Percentiles rank a stretch among this genome's conserved stretches.
phyloP scores from a whole-genome alignment of 1,140 invertebrate species.

The Ceratoteleas bidentatus region DNA sequence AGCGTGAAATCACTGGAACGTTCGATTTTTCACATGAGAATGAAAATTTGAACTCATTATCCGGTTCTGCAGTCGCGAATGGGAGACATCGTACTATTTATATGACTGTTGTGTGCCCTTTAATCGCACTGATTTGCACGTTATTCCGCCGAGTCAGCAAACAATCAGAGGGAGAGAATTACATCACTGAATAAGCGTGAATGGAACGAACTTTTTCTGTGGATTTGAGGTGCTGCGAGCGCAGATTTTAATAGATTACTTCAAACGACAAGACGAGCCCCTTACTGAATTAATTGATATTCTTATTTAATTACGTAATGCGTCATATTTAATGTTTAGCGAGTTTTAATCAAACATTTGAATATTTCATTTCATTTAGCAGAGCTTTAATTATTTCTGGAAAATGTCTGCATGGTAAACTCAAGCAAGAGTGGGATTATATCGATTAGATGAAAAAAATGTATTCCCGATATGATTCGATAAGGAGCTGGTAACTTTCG shows the following conservation, averaged over 20 bases:
- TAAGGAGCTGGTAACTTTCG: too few relatives aligned
- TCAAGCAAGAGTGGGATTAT: too few relatives aligned
- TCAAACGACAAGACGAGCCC: slow-evolving; percentile 34
- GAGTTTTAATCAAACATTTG: too few relatives aligned
- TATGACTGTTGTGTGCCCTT: slow-evolving; percentile 27
- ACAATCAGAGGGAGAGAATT: slow-evolving; percentile 53
- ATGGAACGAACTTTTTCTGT: slow-evolving; percentile 40
- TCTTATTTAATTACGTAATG: slow-evolving; percentile 32
- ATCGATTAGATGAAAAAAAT: too few relatives aligned
- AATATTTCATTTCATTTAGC: too few relatives aligned
- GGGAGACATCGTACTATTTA: slow-evolving; percentile 26
- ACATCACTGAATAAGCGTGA: slow-evolving; percentile 49
- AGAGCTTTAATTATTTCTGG: too few relatives aligned
- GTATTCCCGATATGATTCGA: too few relatives aligned
- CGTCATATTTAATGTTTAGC: neutral
- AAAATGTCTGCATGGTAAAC: too few relatives aligned
- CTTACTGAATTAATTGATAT: slow-evolving; percentile 43
- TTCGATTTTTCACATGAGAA: too few relatives aligned
- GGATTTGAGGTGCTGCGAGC: slow-evolving; percentile 36
- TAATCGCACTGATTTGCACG: slow-evolving; percentile 20
- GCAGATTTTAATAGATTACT: slow-evolving; percentile 56
- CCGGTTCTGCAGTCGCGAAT: slow-evolving; percentile 22
- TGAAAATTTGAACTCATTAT: slow-evolving; percentile 3
- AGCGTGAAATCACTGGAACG: neutral
- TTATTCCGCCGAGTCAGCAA: slow-evolving; percentile 48